Percentiles rank a stretch among this genome's conserved stretches.
phyloP scores from a whole-genome alignment of 2,113 vertebrate species.

The Sphaerodactylus townsendi region DNA sequence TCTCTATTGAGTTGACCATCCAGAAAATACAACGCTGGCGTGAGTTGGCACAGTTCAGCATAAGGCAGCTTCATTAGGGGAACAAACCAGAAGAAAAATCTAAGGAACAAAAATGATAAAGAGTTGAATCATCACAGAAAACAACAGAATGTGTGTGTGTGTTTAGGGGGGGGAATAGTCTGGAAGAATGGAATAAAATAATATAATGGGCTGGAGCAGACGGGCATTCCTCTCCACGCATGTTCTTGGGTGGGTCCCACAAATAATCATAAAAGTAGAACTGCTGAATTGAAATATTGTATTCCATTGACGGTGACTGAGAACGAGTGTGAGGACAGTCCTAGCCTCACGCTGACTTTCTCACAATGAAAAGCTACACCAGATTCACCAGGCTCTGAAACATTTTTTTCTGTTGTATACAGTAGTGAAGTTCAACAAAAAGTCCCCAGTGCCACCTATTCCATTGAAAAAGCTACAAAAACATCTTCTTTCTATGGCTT shows the following conservation, averaged over 20 bases:
- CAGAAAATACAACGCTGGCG: too few species aligned
- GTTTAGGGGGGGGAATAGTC: neutral
- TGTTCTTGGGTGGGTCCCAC: neutral
- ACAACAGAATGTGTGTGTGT: neutral
- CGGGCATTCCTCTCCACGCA: neutral
- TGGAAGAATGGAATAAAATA: neutral
- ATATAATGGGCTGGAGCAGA: neutral
- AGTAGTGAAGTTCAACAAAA: neutral
- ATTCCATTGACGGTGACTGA: neutral
- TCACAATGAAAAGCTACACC: neutral
- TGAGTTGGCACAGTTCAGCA: neutral
- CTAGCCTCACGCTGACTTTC: neutral
- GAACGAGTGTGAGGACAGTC: neutral
- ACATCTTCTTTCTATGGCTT: neutral
- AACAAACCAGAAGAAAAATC: neutral
- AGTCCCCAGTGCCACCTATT: accelerated
- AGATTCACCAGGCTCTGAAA: neutral
- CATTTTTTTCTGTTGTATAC: neutral
- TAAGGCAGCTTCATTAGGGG: neutral
- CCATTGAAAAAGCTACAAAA: accelerated
- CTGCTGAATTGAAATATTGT: neutral
- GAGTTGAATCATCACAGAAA: neutral
- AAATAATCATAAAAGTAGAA: neutral
- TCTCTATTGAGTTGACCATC: too few species aligned
- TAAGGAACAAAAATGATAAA: neutral